Percentiles rank a stretch among this genome's conserved stretches.
These are phyloP conservation scores for Eremobia ochroleuca DNA, from an alignment of 2,888 invertebrate genomes.

Conservation along the genomic window DNA sequence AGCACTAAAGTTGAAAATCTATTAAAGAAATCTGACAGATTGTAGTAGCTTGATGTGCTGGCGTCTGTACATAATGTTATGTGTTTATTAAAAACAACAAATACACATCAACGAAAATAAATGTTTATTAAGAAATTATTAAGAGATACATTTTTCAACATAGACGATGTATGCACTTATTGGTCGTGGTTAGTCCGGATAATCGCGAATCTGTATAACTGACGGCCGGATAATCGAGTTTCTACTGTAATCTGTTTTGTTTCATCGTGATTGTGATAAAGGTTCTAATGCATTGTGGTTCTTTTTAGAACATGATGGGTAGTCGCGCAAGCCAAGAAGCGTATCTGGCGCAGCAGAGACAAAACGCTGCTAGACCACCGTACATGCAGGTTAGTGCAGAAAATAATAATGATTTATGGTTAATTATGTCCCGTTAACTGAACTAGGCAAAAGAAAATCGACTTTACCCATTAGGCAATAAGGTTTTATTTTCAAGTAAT, in stretches of 20 bases:
- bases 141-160: too few relatives aligned
- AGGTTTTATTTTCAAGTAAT: not conserved
- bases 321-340: slow-evolving; percentile 91
- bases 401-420: not conserved
- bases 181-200: too few relatives aligned
- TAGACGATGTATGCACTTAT: too few relatives aligned
- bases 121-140: too few relatives aligned
- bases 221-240: too few relatives aligned
- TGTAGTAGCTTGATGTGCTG: too few relatives aligned
- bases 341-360: slow-evolving; percentile 91
- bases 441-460: slow-evolving; percentile 5
- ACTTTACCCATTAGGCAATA: not conserved
- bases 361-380: slow-evolving; percentile 91
- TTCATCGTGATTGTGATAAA: not conserved
- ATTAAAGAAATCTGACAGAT: too few relatives aligned
- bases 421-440: not conserved
- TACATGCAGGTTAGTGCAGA: slow-evolving; percentile 92
- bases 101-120: too few relatives aligned
- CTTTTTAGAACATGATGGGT: slow-evolving; percentile 91
- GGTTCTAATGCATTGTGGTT: slow-evolving; percentile 39
- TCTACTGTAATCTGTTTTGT: not conserved
- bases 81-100: too few relatives aligned
- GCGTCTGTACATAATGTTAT: too few relatives aligned
- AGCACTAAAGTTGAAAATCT: too few relatives aligned
- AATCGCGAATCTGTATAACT: too few relatives aligned